These are phyloP conservation scores for Halcyon malimbica DNA, from an alignment of 2,113 vertebrate species.

Conservation along the genomic window DNA sequence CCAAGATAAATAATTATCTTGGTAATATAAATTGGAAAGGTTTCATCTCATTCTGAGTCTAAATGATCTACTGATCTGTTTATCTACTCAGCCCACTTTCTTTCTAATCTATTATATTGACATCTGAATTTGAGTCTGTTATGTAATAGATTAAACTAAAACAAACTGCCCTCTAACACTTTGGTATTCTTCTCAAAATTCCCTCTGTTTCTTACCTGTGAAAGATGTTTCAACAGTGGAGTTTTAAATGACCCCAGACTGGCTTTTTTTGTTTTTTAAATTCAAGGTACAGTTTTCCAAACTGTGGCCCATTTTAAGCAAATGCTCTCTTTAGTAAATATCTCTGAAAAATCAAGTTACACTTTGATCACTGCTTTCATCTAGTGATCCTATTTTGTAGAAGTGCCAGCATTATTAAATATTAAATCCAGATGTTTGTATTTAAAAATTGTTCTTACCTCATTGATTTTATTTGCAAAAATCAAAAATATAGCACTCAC, in stretches of 20 bases:
- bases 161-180: background rate
- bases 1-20: slow-evolving; percentile 10
- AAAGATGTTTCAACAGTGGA: background rate
- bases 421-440: background rate
- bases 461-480: background rate
- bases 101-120: background rate
- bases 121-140: background rate
- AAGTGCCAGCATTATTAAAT: background rate
- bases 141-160: background rate
- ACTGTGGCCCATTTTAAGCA: background rate
- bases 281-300: background rate
- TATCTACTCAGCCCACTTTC: background rate
- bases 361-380: background rate
- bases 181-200: background rate
- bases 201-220: background rate
- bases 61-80: background rate
- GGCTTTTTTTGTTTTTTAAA: background rate
- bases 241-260: background rate
- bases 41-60: background rate
- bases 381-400: background rate
- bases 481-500: background rate
- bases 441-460: background rate
- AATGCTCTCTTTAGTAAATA: background rate
- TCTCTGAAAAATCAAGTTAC: slow-evolving; percentile 13
- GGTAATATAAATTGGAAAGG: background rate